Evolutionary conservation across 2,888 invertebrate genomes (phyloP), one percentile per base, ranked within the genome.

Genomic region (Alviniconcha strummeri): DNA sequence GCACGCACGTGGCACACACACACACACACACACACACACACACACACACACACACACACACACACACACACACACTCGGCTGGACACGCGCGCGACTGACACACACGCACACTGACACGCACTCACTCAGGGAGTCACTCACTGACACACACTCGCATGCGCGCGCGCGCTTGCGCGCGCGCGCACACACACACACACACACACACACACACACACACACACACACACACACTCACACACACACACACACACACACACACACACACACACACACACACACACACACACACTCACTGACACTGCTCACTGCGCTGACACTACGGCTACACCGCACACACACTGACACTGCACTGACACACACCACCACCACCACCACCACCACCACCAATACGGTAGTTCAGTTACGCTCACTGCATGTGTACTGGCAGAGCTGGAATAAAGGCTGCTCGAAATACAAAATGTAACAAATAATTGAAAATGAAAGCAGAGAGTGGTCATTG

Each of bases 41-140:
- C 78, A 69, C 69, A 69, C 69, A 69, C 69, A 69, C 69, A 69
- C 69, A 17, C 69, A 69, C 69, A 17, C 17, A n/a, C n/a, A n/a
- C 17, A 69, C 17, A n/a, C n/a, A 17, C n/a, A 13, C n/a, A n/a
- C 69, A 17, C 17, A 69, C 69, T 17, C 69, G n/a, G n/a, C 69
- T 5, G 8, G 13, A 60, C 60, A 60, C 60, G 13, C 60, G n/a
- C n/a, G n/a, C n/a, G n/a, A n/a, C n/a, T n/a, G 13, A 60, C 60
- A 60, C 64, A 64, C 64, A 64, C 64, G 4, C 64, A 64, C 64
- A 64, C 15, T 1, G 1, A 64, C 64, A 64, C 64, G 4, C 64
- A 64, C 15, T 3, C 64, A 64, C 64, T 1, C 64, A 64, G n/a
- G n/a, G n/a, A n/a, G n/a, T n/a, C 64, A 64, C 64, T 3, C 64